Percentiles rank a stretch among this genome's conserved stretches.
Evolutionary conservation across 2,888 invertebrate species (phyloP).

Genomic region (Dryococelus australis): DNA sequence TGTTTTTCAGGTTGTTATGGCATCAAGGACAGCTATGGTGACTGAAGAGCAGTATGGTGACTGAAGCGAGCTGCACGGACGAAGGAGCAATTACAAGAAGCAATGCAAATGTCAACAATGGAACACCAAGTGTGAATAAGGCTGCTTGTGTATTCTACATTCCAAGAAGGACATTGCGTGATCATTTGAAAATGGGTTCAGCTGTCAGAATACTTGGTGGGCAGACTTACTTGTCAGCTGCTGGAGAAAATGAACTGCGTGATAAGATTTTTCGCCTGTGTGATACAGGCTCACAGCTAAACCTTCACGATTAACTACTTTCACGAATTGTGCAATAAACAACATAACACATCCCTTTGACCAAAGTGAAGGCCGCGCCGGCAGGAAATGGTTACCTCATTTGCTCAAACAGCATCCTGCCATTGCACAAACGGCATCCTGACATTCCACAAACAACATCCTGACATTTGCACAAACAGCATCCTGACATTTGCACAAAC

Average conservation of each 20-base stretch:
- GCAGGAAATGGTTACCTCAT: not conserved
- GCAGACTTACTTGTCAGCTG: not conserved
- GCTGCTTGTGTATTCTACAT: too few relatives aligned
- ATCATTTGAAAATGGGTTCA: too few relatives aligned
- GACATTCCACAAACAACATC: too few relatives aligned
- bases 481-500: not conserved
- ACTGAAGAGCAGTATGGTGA: too few relatives aligned
- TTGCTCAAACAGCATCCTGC: not conserved
- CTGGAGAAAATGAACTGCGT: not conserved
- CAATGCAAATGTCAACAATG: too few relatives aligned
- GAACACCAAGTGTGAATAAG: too few relatives aligned
- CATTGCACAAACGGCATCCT: not conserved
- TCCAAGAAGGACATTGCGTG: too few relatives aligned
- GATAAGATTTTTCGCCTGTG: not conserved
- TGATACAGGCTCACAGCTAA: not conserved
- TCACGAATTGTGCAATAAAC: not conserved
- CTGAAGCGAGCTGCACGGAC: too few relatives aligned
- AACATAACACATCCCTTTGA: not conserved
- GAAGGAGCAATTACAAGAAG: too few relatives aligned
- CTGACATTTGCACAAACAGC: too few relatives aligned
- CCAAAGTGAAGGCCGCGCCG: not conserved
- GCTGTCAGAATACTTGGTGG: not conserved
- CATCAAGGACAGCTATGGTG: too few relatives aligned
- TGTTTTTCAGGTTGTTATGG: too few relatives aligned
- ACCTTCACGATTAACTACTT: not conserved